Base-by-base conservation (phyloP, 2,888 invertebrate species). In the Ecliptopera silaceata region DNA sequence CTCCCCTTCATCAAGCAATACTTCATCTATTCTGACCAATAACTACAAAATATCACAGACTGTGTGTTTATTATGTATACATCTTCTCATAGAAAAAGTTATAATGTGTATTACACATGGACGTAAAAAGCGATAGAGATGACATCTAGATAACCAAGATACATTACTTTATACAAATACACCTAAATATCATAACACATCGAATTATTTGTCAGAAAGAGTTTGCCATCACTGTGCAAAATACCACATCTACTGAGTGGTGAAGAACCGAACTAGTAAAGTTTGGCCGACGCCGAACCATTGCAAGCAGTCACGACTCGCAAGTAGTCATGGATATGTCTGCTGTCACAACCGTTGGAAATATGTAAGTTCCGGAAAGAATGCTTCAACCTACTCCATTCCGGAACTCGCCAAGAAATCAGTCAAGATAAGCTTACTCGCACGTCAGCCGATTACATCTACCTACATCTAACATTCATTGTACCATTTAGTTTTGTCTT, bases 1-100 rank as follows among this genome's bases (percentile, higher is more conserved):
- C 83, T 84, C 81, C 82, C 77, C 85, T 86, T 86, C 85, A 81
- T 80, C 90, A 91, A 89, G 88, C 88, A 88, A 86, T 86, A 88
- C 88, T 85, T 85, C 86, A 86, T 80, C 88, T 86, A 87, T 80
- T 87, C 79, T 84, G 88, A 82, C 84, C 90, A 87, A 89, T 88
- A 87, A 89, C 88, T 90, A 91, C 89, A 90, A 91, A 90, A 91
- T 91, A 91, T 91, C 91, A 91, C 91, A 91, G 91, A 90, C 90
- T 83, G 88, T 86, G 86, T 90, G 84, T 90, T 90, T 88, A 89
- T 89, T 89, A 90, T 91, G 91, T 90, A 90, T 90, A 90, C 88
- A 88, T 91, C 83, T 87, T 89, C 89, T 91, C 88, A 85, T 90
- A 91, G 89, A 90, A 89, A 66, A 88, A 88, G 82, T 88, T 69